Evolutionary conservation across 1,140 invertebrate genomes (phyloP), one percentile per base, ranked within the genome.

Genomic region (Mycetomoellerius zeteki): DNA sequence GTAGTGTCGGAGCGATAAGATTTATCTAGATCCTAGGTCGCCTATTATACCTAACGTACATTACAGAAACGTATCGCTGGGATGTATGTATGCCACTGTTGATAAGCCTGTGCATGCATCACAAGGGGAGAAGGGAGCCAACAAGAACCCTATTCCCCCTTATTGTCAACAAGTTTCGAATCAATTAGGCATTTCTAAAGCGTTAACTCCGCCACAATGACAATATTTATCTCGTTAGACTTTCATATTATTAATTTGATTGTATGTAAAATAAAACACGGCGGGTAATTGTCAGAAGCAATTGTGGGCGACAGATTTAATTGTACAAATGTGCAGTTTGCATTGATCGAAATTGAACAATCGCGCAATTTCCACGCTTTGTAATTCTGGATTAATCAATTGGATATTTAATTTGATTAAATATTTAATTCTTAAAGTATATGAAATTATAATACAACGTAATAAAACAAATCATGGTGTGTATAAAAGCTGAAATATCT

Each of bases 1-100:
- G 65, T 82, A 82, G 52, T 72, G 52, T 72, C 56, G 24, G 33
- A 43, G 21, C 52, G 80, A 84, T 84, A 84, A 84, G 69, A 75
- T 33, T 84, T 47, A 75, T 75, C 80, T 84, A 73, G 80, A 84
- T 72, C 80, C 54, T 82, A 80, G 62, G 47, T 67, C 64, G 77
- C 80, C 47, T 73, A 60, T 60, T 82, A 37, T 47, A 24, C 37
- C 27, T 50, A 50, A 43, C 21, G 19, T 71, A 73, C 33, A 33
- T 58, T 47, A 50, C 8, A 60, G 69, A 75, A 60, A 75, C 27
- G 54, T 75, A 73, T 84, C 67, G 67, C 12, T 58, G 27, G 33
- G 67, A 73, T 73, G 54, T 73, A 73, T 54, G 47, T 50, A 43
- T 8, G 54, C 19, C 21, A 27, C 24, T 52, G 54, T 47, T 73